Evolutionary conservation across 2,888 invertebrate genomes (phyloP), one percentile per base, ranked within the genome.

Genomic region (Synanthedon andrenaeformis): DNA sequence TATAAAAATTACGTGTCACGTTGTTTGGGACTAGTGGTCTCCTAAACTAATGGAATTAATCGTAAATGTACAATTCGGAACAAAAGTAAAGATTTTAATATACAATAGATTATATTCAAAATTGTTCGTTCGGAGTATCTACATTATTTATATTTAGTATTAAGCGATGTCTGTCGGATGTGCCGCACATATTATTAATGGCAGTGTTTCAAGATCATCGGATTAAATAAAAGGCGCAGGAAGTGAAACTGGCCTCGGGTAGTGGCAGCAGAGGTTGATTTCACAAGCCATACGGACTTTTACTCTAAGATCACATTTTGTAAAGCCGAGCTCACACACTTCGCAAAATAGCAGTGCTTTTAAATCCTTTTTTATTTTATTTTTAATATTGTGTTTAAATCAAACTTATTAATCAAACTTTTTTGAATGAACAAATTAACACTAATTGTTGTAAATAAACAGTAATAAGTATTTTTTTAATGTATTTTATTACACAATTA

Each of bases 171-270:
- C 45, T n/a, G 13, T 45, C 45, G 12, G 45, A 45, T 45, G 45
- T 45, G 6, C 45, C 10, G 35, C 45, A 45, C 45, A 45, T n/a
- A 45, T n/a, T 45, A 45, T 45, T 45, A 45, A 49, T 12, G 49
- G 52, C 14, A 53, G 10, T 19, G 42, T 51, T 45, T 53, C 56
- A 51, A 49, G 54, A 56, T 65, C 66, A 66, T 63, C 66, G 62
- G 60, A 64, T 68, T 66, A 61, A 64, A 35, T 66, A 61, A 64
- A 35, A 67, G 63, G 65, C 62, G 64, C 69, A 69, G 76, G 77
- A 77, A 76, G 73, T 71, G 72, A 74, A 77, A 76, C 69, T 63
- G 59, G 67, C 61, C 61, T 28, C 62, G 56, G 62, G 60, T 62
- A 63, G 66, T 42, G n/a, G n/a, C 61, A 57, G 62, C 51, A 45